Base-by-base conservation (phyloP, 1,140 invertebrate genomes). In the Drosophila ambigua region DNA sequence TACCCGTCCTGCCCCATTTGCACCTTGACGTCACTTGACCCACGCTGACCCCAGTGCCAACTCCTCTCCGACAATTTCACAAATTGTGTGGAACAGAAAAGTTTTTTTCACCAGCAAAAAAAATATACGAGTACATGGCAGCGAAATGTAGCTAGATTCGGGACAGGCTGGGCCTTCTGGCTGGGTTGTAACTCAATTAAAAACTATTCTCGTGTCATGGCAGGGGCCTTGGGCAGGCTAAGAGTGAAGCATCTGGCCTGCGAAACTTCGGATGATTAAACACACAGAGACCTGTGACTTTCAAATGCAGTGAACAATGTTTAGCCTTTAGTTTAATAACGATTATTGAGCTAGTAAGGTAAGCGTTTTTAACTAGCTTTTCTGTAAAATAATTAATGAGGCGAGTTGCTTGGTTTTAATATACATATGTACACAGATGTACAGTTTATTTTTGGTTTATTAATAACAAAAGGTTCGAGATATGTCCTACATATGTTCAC, bases 51-150 rank as follows among this genome's bases (percentile, higher is more conserved):
- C 16, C 45, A n/a, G 39, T 13, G 16, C 39, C 15, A 54, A 63
- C 45, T 63, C 72, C 72, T 13, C 20, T 20, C 60, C 15, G 57
- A 58, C 60, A 60, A 53, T 72, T 72, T 74, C 39, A 58, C 71
- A 66, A 65, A 49, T 65, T 48, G 53, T 26, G 60, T 45, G 41
- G 20, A 65, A 52, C 61, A 64, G 28, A 45, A 58, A 65, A 74
- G 61, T 65, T 74, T 58, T 3, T 51, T 44, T 26, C 23, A 23
- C 26, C 13, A 4, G 13, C 11, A 20, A 26, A 43, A 50, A 55
- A 2, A 26, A 35, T 28, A 26, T 1, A 11, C 2, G n/a, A 26
- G 23, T 23, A 54, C 26, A 62, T 11, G 15, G 45, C 58, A 60
- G 13, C 5, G 23, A 13, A n/a, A 39, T 53, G 16, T 55, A 5